Evolutionary conservation across 2,113 vertebrate genomes (phyloP), one percentile per base, ranked within the genome.

Genomic region (Antigone vipio): DNA sequence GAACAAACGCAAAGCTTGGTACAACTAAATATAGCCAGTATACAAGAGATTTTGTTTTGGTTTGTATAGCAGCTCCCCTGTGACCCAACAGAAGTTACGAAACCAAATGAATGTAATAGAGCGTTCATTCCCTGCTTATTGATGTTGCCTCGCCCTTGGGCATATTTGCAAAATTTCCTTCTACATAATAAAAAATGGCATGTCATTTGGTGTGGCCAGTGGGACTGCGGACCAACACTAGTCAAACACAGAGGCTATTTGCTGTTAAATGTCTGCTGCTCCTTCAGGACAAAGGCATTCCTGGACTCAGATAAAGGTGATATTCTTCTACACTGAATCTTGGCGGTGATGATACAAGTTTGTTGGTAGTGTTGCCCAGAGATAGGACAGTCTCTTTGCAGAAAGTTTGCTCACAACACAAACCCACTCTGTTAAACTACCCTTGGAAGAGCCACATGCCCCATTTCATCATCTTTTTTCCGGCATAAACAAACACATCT

Each of bases 141-240:
- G 89, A 95, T 92, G 93, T 81, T 92, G 93, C 93, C 96, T 96
- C 71, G 5, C 94, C 93, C 92, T 92, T 91, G 91, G 94, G 93
- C 78, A 92, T 71, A 94, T 93, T 95, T 95, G 87, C 94, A 93
- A 95, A 93, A 94, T 94, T 95, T 89, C 96, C 80, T 89, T 85
- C 92, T 87, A 58, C 89, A 73, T 92, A 92, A 97, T 82, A 97
- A 96, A 92, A 95, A 94, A 69, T 20, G 81, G 67, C 88, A 93
- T 27, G 24, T 75, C 30, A 40, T 58, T 90, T 63, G 18, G 50
- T 12, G 85, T 9, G 78, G 63, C 89, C 81, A 55, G 75, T 16
- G 1, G 6, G 85, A 72, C 81, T 22, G 76, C 1, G 0, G 94
- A 35, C 53, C 12, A 2, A 42, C 78, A 59, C 55, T 71, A 47